Conservation (phyloP, 64 coral and sea anemone genomes). For the Pocillopora damicornis region DNA sequence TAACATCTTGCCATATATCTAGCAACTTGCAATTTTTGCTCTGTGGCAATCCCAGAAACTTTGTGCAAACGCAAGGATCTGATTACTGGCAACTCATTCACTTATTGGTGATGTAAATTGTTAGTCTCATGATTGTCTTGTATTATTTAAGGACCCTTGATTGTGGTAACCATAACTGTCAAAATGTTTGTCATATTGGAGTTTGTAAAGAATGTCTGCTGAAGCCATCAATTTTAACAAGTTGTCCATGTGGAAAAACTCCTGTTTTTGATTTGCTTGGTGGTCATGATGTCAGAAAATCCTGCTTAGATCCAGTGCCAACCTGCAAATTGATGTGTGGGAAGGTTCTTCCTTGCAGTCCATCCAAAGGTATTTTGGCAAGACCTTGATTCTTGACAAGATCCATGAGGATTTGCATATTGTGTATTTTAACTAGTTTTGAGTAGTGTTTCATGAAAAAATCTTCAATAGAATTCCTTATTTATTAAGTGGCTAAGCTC, state of each 20-base stretch:
- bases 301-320: conserved; percentile 81
- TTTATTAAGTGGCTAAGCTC: no score
- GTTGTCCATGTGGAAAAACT: conserved; percentile 95
- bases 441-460: no score
- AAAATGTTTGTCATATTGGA: conserved; percentile 67
- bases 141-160: conserved; percentile 58
- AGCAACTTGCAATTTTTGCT: no score
- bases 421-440: no score
- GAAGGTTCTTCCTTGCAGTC: conserved; percentile 64
- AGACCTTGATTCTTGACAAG: background rate
- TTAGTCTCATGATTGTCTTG: no score
- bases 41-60: no score
- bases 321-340: conserved; percentile 77
- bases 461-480: no score
- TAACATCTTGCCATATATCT: no score
- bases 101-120: no score
- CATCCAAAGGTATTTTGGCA: background rate
- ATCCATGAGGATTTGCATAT: no score
- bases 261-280: conserved; percentile 53
- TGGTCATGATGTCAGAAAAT: conserved; percentile 41
- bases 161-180: conserved; percentile 88
- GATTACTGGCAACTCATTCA: no score
- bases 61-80: no score
- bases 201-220: conserved; percentile 62
- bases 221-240: conserved; percentile 62